Conservation (phyloP, 2,797 vertebrate species). For the Peromyscus attwateri region DNA sequence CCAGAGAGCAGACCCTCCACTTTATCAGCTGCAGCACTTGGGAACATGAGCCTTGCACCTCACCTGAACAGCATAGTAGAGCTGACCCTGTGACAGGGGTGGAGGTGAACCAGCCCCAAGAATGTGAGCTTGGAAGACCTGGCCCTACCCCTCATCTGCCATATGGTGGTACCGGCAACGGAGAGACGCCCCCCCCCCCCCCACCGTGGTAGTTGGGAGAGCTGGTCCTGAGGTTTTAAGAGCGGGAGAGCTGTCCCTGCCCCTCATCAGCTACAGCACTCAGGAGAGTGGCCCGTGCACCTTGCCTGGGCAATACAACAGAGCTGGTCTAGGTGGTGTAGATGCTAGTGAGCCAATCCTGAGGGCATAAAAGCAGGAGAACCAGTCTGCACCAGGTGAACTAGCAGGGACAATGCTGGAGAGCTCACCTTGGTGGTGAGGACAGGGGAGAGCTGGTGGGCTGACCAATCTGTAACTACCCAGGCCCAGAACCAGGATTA, state of each 20-base stretch:
- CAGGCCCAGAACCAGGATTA: background rate
- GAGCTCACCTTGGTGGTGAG: background rate
- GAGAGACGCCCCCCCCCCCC: background rate
- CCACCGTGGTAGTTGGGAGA: background rate
- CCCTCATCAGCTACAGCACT: background rate
- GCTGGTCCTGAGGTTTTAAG: background rate
- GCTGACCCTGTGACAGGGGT: background rate
- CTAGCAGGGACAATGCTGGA: background rate
- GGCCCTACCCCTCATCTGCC: background rate
- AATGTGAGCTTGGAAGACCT: background rate
- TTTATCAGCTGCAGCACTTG: background rate
- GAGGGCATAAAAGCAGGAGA: background rate
- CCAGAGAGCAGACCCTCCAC: background rate
- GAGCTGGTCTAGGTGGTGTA: background rate
- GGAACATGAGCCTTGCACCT: background rate
- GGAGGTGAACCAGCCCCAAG: background rate
- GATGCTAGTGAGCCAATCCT: background rate
- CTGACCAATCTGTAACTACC: background rate
- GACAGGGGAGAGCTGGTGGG: background rate
- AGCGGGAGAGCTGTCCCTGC: background rate
- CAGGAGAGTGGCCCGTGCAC: background rate
- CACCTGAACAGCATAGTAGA: background rate
- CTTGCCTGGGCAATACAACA: background rate
- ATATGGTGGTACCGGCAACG: too few species aligned
- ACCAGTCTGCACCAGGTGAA: accelerated